Percentiles rank a stretch among this genome's conserved stretches.
These are phyloP conservation scores for Scopus umbretta DNA, from an alignment of 2,113 vertebrate species.

Conservation along the genomic window DNA sequence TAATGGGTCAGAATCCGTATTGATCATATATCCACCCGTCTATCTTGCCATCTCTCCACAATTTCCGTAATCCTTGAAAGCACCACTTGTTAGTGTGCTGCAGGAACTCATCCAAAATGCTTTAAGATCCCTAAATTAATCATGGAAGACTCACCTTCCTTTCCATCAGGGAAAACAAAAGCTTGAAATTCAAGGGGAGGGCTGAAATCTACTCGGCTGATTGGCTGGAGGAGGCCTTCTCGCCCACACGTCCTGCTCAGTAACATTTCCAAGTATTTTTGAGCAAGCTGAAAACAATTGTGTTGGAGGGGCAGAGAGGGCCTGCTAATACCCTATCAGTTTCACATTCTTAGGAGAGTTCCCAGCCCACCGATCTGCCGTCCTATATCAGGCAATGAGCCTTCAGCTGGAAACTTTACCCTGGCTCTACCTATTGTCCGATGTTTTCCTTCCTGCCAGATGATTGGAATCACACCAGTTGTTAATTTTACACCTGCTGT, in stretches of 20 bases:
- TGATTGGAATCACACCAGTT: slow-evolving; percentile 12
- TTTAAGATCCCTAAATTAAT: slow-evolving; percentile 35
- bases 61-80: background rate
- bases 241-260: background rate
- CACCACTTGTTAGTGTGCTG: background rate
- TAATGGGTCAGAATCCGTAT: background rate
- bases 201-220: slow-evolving; percentile 26
- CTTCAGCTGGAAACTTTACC: slow-evolving; percentile 62
- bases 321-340: slow-evolving; percentile 60
- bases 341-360: slow-evolving; percentile 63
- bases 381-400: slow-evolving; percentile 60
- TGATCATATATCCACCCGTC: background rate
- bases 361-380: slow-evolving; percentile 43
- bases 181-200: slow-evolving; percentile 57
- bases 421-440: slow-evolving; percentile 47
- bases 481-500: slow-evolving; percentile 56
- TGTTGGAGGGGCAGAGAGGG: slow-evolving; percentile 51
- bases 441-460: slow-evolving; percentile 55
- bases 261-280: slow-evolving; percentile 63
- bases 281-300: slow-evolving; percentile 62
- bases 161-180: slow-evolving; percentile 51
- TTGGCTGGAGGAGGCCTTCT: slow-evolving; percentile 43
- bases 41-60: background rate
- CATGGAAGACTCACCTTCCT: slow-evolving; percentile 12
- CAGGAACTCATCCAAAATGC: slow-evolving; percentile 40